A percentile compares a stretch with the other conserved stretches of the same genome.
These are phyloP conservation scores for Mylabris phalerata DNA, from an alignment of 1,140 invertebrate species.

Conservation along the genomic window DNA sequence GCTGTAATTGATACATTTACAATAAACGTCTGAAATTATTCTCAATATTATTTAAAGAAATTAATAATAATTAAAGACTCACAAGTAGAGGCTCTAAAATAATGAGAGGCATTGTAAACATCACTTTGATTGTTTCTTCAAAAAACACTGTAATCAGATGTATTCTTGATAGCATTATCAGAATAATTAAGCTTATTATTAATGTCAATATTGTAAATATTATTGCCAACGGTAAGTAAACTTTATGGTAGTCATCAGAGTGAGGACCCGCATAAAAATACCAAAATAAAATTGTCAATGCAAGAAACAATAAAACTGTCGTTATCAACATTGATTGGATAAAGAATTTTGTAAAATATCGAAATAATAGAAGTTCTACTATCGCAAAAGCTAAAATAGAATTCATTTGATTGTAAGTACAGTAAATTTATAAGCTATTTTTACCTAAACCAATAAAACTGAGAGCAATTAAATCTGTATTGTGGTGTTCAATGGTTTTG, in stretches of 20 bases:
- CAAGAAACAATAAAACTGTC: background rate
- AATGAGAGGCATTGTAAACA: constrained; percentile 2
- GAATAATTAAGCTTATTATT: background rate
- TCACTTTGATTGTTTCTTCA: constrained; percentile 3
- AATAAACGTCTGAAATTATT: constrained; percentile 4
- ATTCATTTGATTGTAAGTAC: too few relatives aligned
- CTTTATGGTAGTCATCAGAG: background rate
- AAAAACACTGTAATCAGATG: constrained; percentile 1
- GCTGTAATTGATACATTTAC: background rate
- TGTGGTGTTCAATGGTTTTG: too few relatives aligned
- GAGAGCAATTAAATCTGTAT: too few relatives aligned
- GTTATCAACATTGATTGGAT: background rate
- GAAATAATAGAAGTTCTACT: background rate
- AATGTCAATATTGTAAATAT: constrained; percentile 2
- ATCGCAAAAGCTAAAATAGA: background rate
- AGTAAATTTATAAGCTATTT: too few relatives aligned
- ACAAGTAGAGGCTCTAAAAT: constrained; percentile 4
- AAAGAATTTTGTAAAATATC: constrained; percentile 2
- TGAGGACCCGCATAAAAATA: background rate
- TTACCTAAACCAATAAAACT: too few relatives aligned
- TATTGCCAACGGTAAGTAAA: background rate
- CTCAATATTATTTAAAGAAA: too few relatives aligned
- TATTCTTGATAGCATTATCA: background rate
- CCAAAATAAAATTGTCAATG: background rate
- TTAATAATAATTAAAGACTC: background rate